Evolutionary conservation across 2,888 invertebrate genomes (phyloP), one percentile per base, ranked within the genome.

Genomic region (Sabatieria punctata): DNA sequence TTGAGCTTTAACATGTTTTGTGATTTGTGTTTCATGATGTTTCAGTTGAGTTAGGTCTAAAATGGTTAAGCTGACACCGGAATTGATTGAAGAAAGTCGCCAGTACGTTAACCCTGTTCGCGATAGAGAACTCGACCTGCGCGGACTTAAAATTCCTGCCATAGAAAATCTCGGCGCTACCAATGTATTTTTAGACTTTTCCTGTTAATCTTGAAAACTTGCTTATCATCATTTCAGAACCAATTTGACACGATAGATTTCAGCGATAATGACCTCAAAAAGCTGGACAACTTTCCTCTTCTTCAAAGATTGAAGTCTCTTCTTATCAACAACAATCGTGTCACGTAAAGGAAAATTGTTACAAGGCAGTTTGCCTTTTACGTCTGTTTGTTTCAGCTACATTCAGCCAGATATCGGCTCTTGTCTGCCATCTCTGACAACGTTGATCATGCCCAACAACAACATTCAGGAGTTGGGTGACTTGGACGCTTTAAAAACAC

Each of bases 161-260:
- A 88, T 97, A 57, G 97, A 99, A 72, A 97, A 99, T 71, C 74
- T 97, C 69, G 97, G 97, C 45, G 93, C 93, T 15, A 95, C 97
- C 37, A 73, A 91, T 62, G 77, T 77, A 62, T 66, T 72, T 50
- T 38, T 27, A 25, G 15, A 25, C 19, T 43, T 26, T 18, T 23
- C n/a, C 19, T 19, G 2, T 6, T 49, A n/a, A 37, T n/a, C n/a
- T n/a, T n/a, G n/a, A n/a, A n/a, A n/a, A n/a, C 24, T n/a, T n/a
- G n/a, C n/a, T n/a, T n/a, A n/a, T n/a, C n/a, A n/a, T n/a, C n/a
- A n/a, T 57, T 65, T 38, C 57, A 77, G 76, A 95, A 99, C 68
- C 95, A 97, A 66, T 99, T 97, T 70, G 97, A 99, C 67, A 86
- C 89, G 4, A 82, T 99, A 55, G 97, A 99, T 68, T 80, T 99